Base-by-base conservation (phyloP, 2,888 invertebrate genomes). In the Entomobrya multifasciata region DNA sequence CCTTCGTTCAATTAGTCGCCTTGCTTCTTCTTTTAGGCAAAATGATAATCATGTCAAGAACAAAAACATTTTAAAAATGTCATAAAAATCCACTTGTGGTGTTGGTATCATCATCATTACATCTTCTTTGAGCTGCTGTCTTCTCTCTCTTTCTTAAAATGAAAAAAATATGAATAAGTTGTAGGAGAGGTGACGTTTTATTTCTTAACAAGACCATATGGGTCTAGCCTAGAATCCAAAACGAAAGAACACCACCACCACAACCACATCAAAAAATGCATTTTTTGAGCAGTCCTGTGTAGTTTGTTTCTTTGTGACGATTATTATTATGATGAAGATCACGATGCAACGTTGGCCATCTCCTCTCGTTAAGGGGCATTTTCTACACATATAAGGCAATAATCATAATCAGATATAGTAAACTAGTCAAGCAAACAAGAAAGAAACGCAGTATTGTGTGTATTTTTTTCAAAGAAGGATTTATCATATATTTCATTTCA, bases 31-130 rank as follows among this genome's bases (percentile, higher is more conserved):
- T 79, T 77, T 83, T 79, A 72, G 67, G 49, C 79, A 85, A 82
- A 57, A 72, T 72, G 72, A 79, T 67, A 85, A 62, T 47, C 85
- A 79, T 85, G 85, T 85, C 85, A 85, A 85, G 85, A 85, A 79
- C 85, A 85, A 79, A 85, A 85, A 74, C 79, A 78, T 79, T 85
- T 84, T 47, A 47, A 83, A 85, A 85, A 20, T 85, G 85, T 74
- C 85, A 79, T 85, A 85, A 82, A 85, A 85, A 49, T 83, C 72
- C 72, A 74, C 82, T 82, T 72, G 82, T 74, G 72, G 60, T 82
- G 74, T 65, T 27, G 65, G n/a, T 36, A 13, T 62, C 30, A 30
- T 15, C 6, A 62, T 62, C 41, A 67, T 67, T 47, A 47, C 2
- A 5, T 49, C 27, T 6, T 25, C 65, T 11, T n/a, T 52, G n/a